Conservation (phyloP, 2,797 vertebrate genomes). For the Macrochelys suwanniensis region DNA sequence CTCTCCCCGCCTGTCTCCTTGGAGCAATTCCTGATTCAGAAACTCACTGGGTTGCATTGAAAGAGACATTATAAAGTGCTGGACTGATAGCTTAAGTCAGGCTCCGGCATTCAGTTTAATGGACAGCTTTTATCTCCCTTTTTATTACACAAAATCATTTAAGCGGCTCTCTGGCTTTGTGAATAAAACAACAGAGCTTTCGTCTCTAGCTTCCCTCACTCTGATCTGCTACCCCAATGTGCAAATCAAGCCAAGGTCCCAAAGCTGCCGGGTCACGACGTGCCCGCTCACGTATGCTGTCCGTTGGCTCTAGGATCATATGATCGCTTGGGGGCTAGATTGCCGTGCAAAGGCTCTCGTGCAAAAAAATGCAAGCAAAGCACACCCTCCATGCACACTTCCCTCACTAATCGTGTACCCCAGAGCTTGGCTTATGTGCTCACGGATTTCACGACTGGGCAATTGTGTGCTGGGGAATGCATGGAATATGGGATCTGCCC, state of each 20-base stretch:
- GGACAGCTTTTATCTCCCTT: slow-evolving; percentile 20
- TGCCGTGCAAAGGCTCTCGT: neutral
- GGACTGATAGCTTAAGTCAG: neutral
- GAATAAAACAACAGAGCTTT: neutral
- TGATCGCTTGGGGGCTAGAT: neutral
- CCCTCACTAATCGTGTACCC: neutral
- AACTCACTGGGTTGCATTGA: neutral
- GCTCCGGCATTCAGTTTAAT: neutral
- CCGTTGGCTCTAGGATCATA: neutral
- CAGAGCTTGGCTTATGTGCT: neutral
- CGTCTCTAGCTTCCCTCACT: neutral
- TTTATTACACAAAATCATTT: slow-evolving; percentile 15
- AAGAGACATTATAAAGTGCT: neutral
- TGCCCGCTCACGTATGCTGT: neutral
- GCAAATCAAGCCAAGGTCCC: neutral
- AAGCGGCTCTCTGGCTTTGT: neutral
- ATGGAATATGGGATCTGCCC: neutral
- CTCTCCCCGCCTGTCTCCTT: neutral
- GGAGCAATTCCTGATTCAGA: neutral
- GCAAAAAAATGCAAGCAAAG: neutral
- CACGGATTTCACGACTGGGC: neutral
- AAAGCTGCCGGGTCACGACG: neutral
- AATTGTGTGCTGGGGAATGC: neutral
- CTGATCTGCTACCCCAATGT: neutral
- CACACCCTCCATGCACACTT: neutral